Base-by-base conservation (phyloP, 92 coral and sea anemone genomes). In the Zoanthus sansibaricus region DNA sequence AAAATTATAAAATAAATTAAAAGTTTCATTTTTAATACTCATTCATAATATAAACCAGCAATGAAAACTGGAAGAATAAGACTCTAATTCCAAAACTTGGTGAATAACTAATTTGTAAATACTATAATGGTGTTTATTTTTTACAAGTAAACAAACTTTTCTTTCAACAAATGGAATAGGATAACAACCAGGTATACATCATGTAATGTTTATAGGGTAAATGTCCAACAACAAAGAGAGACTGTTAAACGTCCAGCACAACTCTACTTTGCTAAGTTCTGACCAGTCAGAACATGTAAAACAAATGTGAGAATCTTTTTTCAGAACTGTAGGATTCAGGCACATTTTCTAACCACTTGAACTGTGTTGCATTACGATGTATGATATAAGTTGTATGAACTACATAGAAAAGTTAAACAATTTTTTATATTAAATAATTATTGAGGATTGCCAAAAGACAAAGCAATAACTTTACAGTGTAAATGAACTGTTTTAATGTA, bases 191-290 rank as follows among this genome's bases (percentile, higher is more conserved):
- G 7, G n/a, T 62, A 13, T 62, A 16, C 69, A 17, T 16, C 55
- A 49, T 49, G 12, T 7, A 7, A 49, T 11, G 12, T 49, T 49
- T 9, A 49, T 11, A 49, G 9, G 10, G 12, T 49, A 30, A 80
- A 37, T 30, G 30, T 47, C 85, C 11, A 33, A 64, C 21, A 45
- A 80, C 85, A 46, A 80, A 78, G 64, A 80, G 59, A 62, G 85
- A 69, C 14, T 9, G 74, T 49, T 49, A 49, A 25, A 66, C 75
- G 47, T 80, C 85, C 73, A 80, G 85, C 75, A 66, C 15, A 48
- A 47, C 46, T 47, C 72, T 12, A n/a, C 85, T 64, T 80, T 80
- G 85, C 51, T n/a, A 49, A 66, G 85, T 80, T 66, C 61, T 66
- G 85, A 80, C 85, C 75, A 66, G 85, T 46, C 75, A 80, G 73